Conservation (phyloP, 1,140 invertebrate genomes). For the Charaxes varanes region DNA sequence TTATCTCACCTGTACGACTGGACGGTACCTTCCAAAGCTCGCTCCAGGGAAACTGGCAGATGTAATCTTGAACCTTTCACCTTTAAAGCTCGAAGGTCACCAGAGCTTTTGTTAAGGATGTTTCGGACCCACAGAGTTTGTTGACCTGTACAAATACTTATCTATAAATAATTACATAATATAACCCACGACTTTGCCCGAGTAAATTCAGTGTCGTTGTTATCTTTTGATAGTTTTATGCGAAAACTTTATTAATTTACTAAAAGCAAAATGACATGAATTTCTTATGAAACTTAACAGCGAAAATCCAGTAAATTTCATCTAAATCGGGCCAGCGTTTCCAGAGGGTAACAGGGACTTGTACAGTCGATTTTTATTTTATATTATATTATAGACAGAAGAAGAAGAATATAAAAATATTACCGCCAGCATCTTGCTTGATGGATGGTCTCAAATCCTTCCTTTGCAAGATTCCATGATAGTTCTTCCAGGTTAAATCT, state of each 20-base stretch:
- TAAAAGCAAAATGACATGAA: too few species aligned
- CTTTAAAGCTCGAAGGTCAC: constrained; percentile 16
- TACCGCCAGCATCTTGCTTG: constrained; percentile 31
- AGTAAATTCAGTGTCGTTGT: too few species aligned
- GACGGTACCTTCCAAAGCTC: constrained; percentile 1
- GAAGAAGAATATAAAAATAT: constrained; percentile 3
- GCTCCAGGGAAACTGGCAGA: background rate
- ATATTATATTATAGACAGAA: too few species aligned
- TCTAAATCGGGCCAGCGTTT: too few species aligned
- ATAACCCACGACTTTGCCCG: too few species aligned
- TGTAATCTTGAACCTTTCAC: background rate
- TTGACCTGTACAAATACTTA: constrained; percentile 20
- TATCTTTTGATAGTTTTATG: too few species aligned
- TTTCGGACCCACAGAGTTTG: constrained; percentile 37
- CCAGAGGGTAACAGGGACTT: too few species aligned
- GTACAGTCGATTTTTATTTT: too few species aligned
- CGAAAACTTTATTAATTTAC: too few species aligned
- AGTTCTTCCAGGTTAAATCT: constrained; percentile 8
- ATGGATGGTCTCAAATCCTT: constrained; percentile 32
- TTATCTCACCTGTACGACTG: constrained; percentile 10
- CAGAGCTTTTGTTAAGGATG: constrained; percentile 34
- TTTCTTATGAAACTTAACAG: too few species aligned
- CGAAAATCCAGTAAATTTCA: too few species aligned
- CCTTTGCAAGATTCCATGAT: constrained; percentile 22
- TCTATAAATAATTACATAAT: too few species aligned